Conservation (phyloP, 1,140 invertebrate species). For the Cotesia typhae region DNA sequence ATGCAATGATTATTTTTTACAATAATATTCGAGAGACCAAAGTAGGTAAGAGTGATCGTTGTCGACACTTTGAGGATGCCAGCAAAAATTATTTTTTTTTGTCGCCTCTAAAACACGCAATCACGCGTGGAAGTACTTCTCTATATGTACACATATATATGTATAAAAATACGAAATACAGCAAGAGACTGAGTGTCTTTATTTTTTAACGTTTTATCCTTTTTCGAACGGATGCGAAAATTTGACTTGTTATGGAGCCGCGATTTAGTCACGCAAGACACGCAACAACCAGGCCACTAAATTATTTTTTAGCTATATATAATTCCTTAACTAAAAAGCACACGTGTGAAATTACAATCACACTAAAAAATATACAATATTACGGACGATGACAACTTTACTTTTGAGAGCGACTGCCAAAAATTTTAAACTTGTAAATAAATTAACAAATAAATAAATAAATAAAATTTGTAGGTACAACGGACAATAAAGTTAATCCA, state of each 20-base stretch:
- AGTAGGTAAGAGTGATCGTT: neutral
- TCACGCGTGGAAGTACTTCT: constrained; percentile 19
- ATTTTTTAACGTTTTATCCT: constrained; percentile 10
- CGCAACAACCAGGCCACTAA: constrained; percentile 8
- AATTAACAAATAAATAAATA: no score
- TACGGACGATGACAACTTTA: no score
- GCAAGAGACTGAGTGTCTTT: no score
- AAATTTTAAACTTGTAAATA: no score
- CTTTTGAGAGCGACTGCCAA: no score
- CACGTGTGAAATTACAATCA: no score
- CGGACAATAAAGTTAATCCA: constrained; percentile 1
- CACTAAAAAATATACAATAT: no score
- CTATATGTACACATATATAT: no score
- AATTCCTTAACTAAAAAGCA: no score
- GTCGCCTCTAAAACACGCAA: constrained; percentile 15
- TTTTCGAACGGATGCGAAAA: constrained; percentile 31
- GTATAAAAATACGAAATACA: no score
- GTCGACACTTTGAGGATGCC: constrained; percentile 7
- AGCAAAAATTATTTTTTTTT: constrained; percentile 30
- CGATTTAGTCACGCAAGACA: constrained; percentile 36
- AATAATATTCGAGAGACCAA: no score
- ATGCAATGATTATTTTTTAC: no score
- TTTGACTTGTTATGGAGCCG: constrained; percentile 31
- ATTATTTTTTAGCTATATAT: neutral
- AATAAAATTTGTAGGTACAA: neutral